Base-by-base conservation (phyloP, 2,888 invertebrate species). In the Tachystola acroxantha region DNA sequence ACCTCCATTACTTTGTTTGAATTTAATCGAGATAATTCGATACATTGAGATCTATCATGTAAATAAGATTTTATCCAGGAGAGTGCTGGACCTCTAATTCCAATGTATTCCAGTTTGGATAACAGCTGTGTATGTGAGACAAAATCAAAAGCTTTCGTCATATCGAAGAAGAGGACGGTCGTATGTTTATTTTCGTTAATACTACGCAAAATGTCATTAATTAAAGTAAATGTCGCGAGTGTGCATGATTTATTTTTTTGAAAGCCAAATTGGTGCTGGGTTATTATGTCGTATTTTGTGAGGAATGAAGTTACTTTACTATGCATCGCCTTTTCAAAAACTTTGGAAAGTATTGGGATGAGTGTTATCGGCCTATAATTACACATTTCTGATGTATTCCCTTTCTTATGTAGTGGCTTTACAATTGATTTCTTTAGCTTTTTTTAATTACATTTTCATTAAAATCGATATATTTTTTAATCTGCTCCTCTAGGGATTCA, bases 131-230 rank as follows among this genome's bases (percentile, higher is more conserved):
- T n/a, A 10, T 34, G 26, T 22, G 19, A 9, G 10, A 40, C 45
- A 32, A 19, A 40, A 12, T 38, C 42, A 28, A 45, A 43, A 2
- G 40, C 46, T 22, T 43, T 43, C 0, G 22, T 29, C 35, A 46
- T 37, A 19, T 46, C 41, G 24, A 46, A 34, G 16, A 37, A 43
- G 9, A 46, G 2, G 2, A 9, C 39, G 4, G 38, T 25, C 10
- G 32, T 27, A 5, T n/a, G 34, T 22, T n/a, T 36, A 11, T 36
- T 25, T 13, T 22, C 22, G 13, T 45, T 36, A 1, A 37, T 7
- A 22, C 30, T 34, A 2, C 13, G 10, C 9, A 36, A 7, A 7
- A 40, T 22, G 2, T 12, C 7, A 26, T 42, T 37, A 9, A 32
- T 24, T n/a, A 42, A 12, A 10, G 36, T 16, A 27, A 32, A 43